A percentile compares a stretch with the other conserved stretches of the same genome.
phyloP scores from a whole-genome alignment of 2,888 invertebrate genomes.

The Sylvicola cinctus region DNA sequence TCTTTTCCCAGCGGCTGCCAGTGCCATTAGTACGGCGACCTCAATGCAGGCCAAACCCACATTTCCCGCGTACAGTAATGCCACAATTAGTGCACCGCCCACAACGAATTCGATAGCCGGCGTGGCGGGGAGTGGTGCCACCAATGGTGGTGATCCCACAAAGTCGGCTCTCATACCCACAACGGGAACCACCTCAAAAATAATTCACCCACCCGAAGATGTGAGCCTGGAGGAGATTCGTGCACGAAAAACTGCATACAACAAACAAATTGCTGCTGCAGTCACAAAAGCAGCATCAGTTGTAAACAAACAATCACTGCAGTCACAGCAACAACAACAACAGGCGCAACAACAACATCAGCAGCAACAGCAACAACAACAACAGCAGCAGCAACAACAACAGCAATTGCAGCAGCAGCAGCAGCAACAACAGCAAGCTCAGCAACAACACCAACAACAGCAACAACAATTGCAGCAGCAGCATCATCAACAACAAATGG shows the following conservation, averaged over 20 bases:
- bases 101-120: slow-evolving; percentile 28
- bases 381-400: slow-evolving; percentile 5
- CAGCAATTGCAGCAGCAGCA: slow-evolving; percentile 9
- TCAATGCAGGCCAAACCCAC: slow-evolving; percentile 45
- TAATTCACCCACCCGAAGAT: slow-evolving; percentile 86
- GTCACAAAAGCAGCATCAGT: slow-evolving; percentile 11
- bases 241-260: slow-evolving; percentile 48
- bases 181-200: slow-evolving; percentile 70
- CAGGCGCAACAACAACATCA: too few relatives aligned
- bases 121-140: slow-evolving; percentile 29
- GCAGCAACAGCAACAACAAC: slow-evolving; percentile 6
- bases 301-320: slow-evolving; percentile 13
- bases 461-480: slow-evolving; percentile 29
- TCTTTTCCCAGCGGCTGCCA: slow-evolving; percentile 59
- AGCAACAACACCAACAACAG: too few relatives aligned
- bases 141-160: slow-evolving; percentile 25
- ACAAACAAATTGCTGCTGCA: slow-evolving; percentile 12
- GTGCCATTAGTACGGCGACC: slow-evolving; percentile 17
- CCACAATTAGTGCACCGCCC: slow-evolving; percentile 58
- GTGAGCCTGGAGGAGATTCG: slow-evolving; percentile 73
- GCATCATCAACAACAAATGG: slow-evolving; percentile 14
- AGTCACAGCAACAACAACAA: slow-evolving; percentile 11
- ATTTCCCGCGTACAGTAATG: slow-evolving; percentile 60
- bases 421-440: slow-evolving; percentile 17
- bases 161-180: slow-evolving; percentile 40